phyloP scores from a whole-genome alignment of 2,113 vertebrate species.

The Mionectes macconnelli region DNA sequence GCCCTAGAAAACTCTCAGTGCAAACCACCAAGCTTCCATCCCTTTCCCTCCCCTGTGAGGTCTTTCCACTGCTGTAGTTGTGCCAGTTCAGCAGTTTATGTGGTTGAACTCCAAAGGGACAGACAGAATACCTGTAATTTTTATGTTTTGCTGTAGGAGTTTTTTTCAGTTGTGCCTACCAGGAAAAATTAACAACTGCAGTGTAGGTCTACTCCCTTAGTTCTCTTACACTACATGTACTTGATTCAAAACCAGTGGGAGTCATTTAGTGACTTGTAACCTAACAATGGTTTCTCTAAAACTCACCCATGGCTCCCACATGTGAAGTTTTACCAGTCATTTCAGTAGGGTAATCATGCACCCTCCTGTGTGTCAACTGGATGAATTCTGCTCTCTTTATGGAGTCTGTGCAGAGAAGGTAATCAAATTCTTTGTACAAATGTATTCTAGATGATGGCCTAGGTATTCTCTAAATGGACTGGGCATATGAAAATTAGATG shows the following conservation, averaged over 20 bases:
- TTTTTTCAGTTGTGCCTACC: not conserved
- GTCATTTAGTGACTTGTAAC: not conserved
- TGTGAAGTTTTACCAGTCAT: not conserved
- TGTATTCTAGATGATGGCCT: not conserved
- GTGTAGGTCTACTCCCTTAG: not conserved
- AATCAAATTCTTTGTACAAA: not conserved
- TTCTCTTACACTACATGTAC: not conserved
- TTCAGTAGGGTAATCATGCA: not conserved
- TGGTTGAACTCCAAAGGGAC: not conserved
- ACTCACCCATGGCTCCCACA: not conserved
- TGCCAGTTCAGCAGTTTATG: not conserved
- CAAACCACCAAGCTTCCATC: not conserved
- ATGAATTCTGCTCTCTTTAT: not conserved
- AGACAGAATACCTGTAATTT: not conserved
- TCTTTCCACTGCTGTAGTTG: not conserved
- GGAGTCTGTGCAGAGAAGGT: not conserved
- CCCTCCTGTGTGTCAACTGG: not conserved
- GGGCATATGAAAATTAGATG: not conserved
- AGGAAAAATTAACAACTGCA: slow-evolving; percentile 15
- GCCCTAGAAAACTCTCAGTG: not conserved
- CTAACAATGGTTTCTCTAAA: not conserved
- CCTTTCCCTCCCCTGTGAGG: not conserved
- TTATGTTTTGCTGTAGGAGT: not conserved
- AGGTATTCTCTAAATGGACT: not conserved
- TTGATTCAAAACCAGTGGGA: slow-evolving; percentile 7